phyloP scores from a whole-genome alignment of 2,113 vertebrate genomes.

The Microtus montanus region DNA sequence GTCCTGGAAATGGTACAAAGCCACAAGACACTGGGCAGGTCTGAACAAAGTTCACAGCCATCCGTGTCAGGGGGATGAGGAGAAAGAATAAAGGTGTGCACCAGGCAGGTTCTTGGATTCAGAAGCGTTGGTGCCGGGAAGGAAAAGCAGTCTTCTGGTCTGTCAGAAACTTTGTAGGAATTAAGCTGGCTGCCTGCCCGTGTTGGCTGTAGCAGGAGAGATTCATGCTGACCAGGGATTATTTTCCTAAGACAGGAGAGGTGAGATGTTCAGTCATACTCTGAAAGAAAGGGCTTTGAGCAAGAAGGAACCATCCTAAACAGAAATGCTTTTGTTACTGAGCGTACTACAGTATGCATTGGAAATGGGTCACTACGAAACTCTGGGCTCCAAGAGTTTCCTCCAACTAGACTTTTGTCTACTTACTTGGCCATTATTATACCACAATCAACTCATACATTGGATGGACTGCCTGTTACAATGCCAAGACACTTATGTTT shows the following conservation, averaged over 20 bases:
- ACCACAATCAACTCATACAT: neutral
- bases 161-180: neutral
- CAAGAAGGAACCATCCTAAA: neutral
- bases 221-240: neutral
- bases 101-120: neutral
- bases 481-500: neutral
- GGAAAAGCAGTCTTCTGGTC: neutral
- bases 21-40: neutral
- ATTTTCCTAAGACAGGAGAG: neutral
- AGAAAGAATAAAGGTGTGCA: neutral
- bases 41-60: neutral
- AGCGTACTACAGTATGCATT: neutral
- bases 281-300: neutral
- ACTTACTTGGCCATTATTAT: neutral
- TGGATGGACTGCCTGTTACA: neutral
- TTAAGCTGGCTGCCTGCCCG: neutral
- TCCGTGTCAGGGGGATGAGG: neutral
- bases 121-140: neutral
- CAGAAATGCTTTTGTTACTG: neutral
- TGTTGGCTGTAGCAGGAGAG: neutral
- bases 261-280: neutral
- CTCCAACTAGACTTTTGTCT: neutral
- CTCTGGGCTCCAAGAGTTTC: neutral
- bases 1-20: neutral
- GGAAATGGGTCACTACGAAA: neutral